Conservation (phyloP, 2,113 vertebrate genomes). For the Chaetodon auriga region DNA sequence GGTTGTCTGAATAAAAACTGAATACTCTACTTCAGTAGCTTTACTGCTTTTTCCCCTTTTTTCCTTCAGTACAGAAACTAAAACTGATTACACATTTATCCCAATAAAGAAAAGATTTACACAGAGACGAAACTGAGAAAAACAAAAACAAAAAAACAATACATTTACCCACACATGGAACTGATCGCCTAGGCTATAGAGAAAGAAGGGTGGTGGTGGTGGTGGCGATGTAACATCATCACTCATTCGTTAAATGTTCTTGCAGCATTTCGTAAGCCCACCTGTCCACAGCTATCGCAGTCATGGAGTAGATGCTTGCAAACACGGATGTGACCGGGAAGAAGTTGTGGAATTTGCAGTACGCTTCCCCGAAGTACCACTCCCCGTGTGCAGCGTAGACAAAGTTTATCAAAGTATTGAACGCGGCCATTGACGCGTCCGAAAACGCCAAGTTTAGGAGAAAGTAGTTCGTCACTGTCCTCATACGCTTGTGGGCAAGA, state of each 20-base stretch:
- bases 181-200: neutral
- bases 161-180: neutral
- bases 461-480: conserved; percentile 97
- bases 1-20: neutral
- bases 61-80: neutral
- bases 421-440: conserved; percentile 96
- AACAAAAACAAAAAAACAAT: neutral
- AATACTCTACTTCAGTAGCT: neutral
- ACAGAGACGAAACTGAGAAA: neutral
- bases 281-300: conserved; percentile 97
- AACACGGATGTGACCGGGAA: conserved; percentile 97
- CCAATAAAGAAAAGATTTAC: neutral
- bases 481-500: conserved; percentile 96
- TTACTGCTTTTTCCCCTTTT: neutral
- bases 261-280: conserved; percentile 71
- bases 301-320: conserved; percentile 99
- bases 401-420: conserved; percentile 96
- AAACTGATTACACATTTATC: neutral
- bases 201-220: neutral
- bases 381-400: conserved; percentile 93
- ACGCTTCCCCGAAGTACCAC: conserved; percentile 97
- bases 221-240: neutral
- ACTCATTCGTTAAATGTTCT: neutral
- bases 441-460: conserved; percentile 96
- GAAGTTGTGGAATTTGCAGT: conserved; percentile 99